Base-by-base conservation (phyloP, 2,888 invertebrate genomes). In the Polymixis flavicincta region DNA sequence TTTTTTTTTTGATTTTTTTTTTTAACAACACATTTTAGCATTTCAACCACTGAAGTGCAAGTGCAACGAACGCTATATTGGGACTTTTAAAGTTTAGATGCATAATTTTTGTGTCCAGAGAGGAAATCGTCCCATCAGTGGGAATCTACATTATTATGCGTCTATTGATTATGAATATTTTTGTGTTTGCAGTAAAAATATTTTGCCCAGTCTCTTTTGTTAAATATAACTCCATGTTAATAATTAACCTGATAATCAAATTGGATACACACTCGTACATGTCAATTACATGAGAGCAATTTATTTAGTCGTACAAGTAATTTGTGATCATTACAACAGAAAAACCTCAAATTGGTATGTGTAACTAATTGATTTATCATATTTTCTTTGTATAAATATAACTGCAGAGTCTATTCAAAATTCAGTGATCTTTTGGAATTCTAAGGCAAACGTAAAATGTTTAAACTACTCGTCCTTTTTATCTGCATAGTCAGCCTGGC, bases 401-500 rank as follows among this genome's bases (percentile, higher is more conserved):
- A 5, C 9, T 25, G 13, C 25, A 22, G 4, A 13, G 2, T 7
- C 13, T 8, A 22, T 25, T 37, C 0, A 48, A 32, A 8, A 25
- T 8, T 37, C 13, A 48, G 9, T 22, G 14, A 17, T 7, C 3
- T 25, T 55, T 71, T 48, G 22, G 5, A 37, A 48, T 32, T 71
- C 2, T 2, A 45, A 32, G 19, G 6, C 4, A 1, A 69, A 70
- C 8, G 14, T 9, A 70, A 54, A 19, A 69, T 71, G 45, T 71
- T 25, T 6, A 45, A 71, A 25, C 17, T 55, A 17, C 9, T 71
- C 45, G 2, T 72, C 17, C 8, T 71, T 17, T 72, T 72, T 4
- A 3, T 72, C 0, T 45, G 14, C 19, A 11, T 72, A 14, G 7
- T 32, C 13, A 45, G 9, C n/a, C 32, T 55, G 45, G 19, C 19